Conservation (phyloP, 2,888 invertebrate species). For the Molorchus minor region DNA sequence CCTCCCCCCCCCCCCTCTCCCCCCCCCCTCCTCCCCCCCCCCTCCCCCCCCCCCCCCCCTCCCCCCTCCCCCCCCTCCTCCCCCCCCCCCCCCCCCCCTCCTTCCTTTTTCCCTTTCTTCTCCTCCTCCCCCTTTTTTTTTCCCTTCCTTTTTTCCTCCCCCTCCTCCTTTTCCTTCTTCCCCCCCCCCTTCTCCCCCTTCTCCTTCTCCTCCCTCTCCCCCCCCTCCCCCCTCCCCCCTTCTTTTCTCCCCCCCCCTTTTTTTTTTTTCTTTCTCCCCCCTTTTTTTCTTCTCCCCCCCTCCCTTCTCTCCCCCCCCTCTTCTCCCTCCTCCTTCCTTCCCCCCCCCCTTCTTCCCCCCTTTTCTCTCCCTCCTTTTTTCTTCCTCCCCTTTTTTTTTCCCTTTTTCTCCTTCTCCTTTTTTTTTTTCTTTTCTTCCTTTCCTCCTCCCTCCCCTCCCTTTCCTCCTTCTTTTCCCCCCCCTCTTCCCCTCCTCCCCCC, state of each 20-base stretch:
- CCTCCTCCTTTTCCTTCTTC: neutral
- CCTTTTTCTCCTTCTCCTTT: neutral
- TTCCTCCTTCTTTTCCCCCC: neutral
- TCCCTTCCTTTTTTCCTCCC: neutral
- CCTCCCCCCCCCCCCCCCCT: neutral
- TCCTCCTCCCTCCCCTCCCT: neutral
- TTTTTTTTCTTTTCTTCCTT: neutral
- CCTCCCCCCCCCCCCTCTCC: neutral
- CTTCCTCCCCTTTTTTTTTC: neutral
- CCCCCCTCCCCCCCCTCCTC: neutral
- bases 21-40: neutral
- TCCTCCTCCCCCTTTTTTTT: neutral
- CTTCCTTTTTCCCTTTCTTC: neutral
- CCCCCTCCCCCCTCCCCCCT: neutral
- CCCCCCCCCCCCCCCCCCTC: neutral
- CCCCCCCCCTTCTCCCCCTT: neutral
- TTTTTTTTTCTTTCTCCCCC: neutral
- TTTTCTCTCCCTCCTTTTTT: neutral
- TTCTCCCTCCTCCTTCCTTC: neutral
- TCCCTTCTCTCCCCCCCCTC: neutral
- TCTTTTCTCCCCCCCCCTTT: neutral
- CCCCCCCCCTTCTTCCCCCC: neutral
- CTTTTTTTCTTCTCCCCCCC: neutral
- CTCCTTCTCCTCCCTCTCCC: neutral
- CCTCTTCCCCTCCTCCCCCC: neutral